Conservation (phyloP, 2,113 vertebrate species). For the Eidolon helvum region DNA sequence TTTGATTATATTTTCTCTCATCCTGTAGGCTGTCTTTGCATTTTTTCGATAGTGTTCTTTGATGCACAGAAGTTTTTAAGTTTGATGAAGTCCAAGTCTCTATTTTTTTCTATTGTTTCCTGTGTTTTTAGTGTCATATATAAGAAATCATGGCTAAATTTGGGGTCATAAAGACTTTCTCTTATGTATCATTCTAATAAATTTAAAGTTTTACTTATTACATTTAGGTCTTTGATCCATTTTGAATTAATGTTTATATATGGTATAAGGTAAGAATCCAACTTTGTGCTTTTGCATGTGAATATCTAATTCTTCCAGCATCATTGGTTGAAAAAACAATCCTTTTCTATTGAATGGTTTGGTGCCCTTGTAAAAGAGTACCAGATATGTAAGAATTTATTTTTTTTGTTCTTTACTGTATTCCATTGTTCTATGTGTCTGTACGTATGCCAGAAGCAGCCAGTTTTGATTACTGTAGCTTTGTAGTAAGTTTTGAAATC, state of each 20-base stretch:
- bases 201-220: neutral
- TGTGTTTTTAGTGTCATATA: neutral
- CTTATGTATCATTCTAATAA: neutral
- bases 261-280: neutral
- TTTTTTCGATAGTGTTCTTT: neutral
- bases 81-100: neutral
- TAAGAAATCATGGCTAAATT: neutral
- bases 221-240: neutral
- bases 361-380: neutral
- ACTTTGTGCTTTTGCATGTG: neutral
- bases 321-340: neutral
- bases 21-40: neutral
- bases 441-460: neutral
- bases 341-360: neutral
- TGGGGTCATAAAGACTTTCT: neutral
- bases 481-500: neutral
- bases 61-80: neutral
- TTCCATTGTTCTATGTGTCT: neutral
- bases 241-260: neutral
- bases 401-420: neutral
- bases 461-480: neutral
- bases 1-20: neutral
- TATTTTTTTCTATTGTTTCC: neutral
- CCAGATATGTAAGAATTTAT: neutral
- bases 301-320: neutral